phyloP scores from a whole-genome alignment of 2,113 vertebrate genomes.

The Corapipo altera region DNA sequence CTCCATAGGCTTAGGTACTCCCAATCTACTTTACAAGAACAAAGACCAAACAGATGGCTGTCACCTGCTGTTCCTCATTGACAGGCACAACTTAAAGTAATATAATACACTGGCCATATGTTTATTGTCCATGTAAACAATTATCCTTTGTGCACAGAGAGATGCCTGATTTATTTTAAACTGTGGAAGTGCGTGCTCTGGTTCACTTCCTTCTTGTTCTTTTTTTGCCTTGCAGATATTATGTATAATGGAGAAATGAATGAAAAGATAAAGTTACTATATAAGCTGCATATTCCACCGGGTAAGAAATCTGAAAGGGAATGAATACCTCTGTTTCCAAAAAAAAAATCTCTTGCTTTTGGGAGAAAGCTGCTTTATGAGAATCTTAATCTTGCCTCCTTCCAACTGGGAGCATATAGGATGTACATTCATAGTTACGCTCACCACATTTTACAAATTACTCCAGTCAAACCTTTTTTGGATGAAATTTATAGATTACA shows the following conservation, averaged over 20 bases:
- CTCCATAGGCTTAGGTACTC: neutral
- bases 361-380: neutral
- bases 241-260: slow-evolving; percentile 95
- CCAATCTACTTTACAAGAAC: neutral
- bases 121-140: neutral
- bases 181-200: neutral
- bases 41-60: neutral
- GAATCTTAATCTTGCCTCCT: neutral
- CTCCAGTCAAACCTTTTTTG: neutral
- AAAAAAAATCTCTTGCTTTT: neutral
- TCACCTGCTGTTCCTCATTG: neutral
- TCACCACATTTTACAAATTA: neutral
- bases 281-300: slow-evolving; percentile 91
- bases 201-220: neutral
- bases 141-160: neutral
- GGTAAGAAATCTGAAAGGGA: slow-evolving; percentile 74
- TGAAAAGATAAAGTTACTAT: slow-evolving; percentile 90
- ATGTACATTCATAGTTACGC: neutral
- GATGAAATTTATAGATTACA: neutral
- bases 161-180: neutral
- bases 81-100: neutral
- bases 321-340: neutral
- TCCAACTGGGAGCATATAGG: neutral
- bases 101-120: neutral
- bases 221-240: slow-evolving; percentile 74